Percentiles rank a stretch among this genome's conserved stretches.
Conservation (phyloP, 2,113 vertebrate species). For the Rhadina sibilatrix region DNA sequence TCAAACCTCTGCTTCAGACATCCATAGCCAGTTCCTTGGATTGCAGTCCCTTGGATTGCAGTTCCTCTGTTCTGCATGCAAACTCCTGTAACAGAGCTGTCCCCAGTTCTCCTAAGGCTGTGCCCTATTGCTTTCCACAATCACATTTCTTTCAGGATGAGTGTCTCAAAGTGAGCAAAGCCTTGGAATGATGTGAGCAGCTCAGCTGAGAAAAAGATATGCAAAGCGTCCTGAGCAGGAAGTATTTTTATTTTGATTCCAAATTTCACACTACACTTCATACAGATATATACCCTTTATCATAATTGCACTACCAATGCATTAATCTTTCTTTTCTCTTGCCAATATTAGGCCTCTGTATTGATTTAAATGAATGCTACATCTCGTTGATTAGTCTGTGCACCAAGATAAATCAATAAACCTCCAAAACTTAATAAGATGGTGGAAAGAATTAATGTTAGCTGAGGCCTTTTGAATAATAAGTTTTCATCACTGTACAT, state of each 20-base stretch:
- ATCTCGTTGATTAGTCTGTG: conserved; percentile 15
- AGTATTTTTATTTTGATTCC: background rate
- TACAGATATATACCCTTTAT: background rate
- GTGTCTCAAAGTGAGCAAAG: background rate
- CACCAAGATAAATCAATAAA: conserved; percentile 40
- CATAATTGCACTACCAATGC: background rate
- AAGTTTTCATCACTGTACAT: background rate
- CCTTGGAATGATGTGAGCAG: background rate
- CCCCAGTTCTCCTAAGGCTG: background rate
- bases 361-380: conserved; percentile 56
- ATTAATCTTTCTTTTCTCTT: background rate
- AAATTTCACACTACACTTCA: background rate
- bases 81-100: background rate
- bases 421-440: background rate
- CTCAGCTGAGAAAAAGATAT: background rate
- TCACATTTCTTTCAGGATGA: background rate
- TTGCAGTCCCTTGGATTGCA: background rate
- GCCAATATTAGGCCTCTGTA: background rate
- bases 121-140: background rate
- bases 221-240: background rate
- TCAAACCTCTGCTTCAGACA: background rate
- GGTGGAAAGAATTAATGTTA: background rate
- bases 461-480: background rate
- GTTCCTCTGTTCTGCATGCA: background rate
- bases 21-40: background rate